A percentile compares a stretch with the other conserved stretches of the same genome.
phyloP scores from a whole-genome alignment of 2,888 invertebrate species.

The Stomorhina lunata region DNA sequence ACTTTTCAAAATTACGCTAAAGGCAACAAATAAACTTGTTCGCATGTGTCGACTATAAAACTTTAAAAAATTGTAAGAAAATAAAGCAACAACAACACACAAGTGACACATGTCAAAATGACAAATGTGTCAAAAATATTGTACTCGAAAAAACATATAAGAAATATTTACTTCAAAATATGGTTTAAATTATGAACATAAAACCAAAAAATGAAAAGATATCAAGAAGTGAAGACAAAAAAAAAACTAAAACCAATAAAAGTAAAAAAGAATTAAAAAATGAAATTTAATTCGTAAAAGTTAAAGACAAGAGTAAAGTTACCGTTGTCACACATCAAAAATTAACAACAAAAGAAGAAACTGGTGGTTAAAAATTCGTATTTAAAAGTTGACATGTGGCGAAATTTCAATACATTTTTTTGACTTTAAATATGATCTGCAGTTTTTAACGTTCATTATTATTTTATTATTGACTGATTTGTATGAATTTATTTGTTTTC shows the following conservation, averaged over 20 bases:
- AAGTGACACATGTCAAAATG: slow-evolving; percentile 60
- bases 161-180: slow-evolving; percentile 39
- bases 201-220: background rate
- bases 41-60: background rate
- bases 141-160: background rate
- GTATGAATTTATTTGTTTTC: slow-evolving; percentile 11
- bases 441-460: background rate
- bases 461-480: slow-evolving; percentile 14
- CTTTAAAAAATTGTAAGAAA: background rate
- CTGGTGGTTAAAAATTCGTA: slow-evolving; percentile 29
- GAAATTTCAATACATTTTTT: slow-evolving; percentile 53
- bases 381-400: slow-evolving; percentile 57
- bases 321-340: slow-evolving; percentile 8
- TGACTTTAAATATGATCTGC: slow-evolving; percentile 22
- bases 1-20: slow-evolving; percentile 1
- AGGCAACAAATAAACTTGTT: slow-evolving; percentile 33
- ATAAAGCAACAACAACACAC: slow-evolving; percentile 30
- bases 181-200: slow-evolving; percentile 36
- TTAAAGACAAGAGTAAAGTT: slow-evolving; percentile 15
- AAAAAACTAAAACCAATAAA: background rate
- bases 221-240: no score
- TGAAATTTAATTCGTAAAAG: background rate
- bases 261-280: slow-evolving; percentile 6
- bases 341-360: background rate
- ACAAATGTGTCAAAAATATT: slow-evolving; percentile 50